phyloP scores from a whole-genome alignment of 2,113 vertebrate species.

The Microcebus tavaratra region DNA sequence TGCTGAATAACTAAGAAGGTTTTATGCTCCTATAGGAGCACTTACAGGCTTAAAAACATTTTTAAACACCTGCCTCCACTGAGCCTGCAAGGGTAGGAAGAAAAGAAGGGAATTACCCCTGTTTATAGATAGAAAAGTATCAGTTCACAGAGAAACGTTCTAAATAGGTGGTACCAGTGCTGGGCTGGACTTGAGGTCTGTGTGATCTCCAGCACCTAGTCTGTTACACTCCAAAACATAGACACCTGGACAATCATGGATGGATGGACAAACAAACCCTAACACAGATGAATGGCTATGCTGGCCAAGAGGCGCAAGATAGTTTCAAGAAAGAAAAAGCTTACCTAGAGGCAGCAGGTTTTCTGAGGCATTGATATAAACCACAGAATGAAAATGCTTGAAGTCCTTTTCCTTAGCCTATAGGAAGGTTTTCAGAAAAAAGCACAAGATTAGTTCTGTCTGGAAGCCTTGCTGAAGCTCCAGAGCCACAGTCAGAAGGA shows the following conservation, averaged over 20 bases:
- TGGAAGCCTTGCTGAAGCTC: neutral
- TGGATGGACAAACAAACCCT: neutral
- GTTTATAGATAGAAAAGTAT: neutral
- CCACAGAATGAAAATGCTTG: conserved; percentile 86
- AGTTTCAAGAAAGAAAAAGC: neutral
- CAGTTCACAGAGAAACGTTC: conserved; percentile 2
- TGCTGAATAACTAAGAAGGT: neutral
- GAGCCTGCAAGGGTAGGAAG: neutral
- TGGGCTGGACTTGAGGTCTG: neutral
- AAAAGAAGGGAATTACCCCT: neutral
- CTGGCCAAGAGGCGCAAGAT: neutral
- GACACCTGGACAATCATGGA: neutral
- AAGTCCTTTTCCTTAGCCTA: conserved; percentile 90
- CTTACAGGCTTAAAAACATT: neutral
- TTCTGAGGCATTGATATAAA: conserved; percentile 89
- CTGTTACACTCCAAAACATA: neutral
- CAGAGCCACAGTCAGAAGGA: neutral
- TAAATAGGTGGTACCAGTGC: neutral
- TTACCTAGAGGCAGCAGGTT: conserved; percentile 90
- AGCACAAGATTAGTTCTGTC: conserved; percentile 12
- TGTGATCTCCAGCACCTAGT: neutral
- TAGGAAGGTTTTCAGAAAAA: conserved; percentile 31
- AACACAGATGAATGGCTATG: neutral
- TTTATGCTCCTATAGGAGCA: neutral
- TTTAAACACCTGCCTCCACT: neutral